A percentile compares a stretch with the other conserved stretches of the same genome.
These are phyloP conservation scores for Cheilosia variabilis DNA, from an alignment of 2,888 invertebrate genomes.

Conservation along the genomic window DNA sequence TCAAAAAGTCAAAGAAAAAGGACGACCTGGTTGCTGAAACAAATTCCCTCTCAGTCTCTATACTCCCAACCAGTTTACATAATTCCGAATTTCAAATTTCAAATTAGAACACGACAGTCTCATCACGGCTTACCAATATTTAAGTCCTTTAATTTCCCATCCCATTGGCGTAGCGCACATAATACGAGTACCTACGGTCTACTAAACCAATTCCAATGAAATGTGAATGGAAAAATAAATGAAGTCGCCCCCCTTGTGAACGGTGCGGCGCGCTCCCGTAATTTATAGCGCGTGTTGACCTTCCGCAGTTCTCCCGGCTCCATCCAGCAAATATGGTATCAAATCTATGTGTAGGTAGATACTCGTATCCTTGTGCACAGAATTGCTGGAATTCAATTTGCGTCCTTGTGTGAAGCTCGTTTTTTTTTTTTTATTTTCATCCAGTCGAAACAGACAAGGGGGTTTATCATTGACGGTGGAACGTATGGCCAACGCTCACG, in stretches of 20 bases:
- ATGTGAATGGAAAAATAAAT: conserved; percentile 11
- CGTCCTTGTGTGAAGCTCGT: conserved; percentile 65
- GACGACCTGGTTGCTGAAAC: no score
- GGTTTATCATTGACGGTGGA: conserved; percentile 42
- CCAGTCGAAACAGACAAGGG: conserved; percentile 60
- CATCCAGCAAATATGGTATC: conserved; percentile 19
- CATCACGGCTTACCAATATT: not conserved
- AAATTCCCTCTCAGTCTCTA: no score
- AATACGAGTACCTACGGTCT: not conserved
- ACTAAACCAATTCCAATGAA: conserved; percentile 8
- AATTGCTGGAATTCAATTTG: conserved; percentile 67
- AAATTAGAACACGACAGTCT: not conserved
- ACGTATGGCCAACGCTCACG: conserved; percentile 9
- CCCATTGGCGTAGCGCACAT: not conserved
- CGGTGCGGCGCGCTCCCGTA: not conserved
- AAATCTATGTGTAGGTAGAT: conserved; percentile 51
- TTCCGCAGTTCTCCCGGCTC: conserved; percentile 41
- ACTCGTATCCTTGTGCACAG: conserved; percentile 46
- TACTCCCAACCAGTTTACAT: no score
- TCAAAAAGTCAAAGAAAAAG: no score
- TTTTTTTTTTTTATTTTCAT: conserved; percentile 16
- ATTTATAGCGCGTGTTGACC: conserved; percentile 66
- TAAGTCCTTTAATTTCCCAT: conserved; percentile 2
- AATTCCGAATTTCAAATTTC: not conserved
- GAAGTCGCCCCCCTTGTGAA: not conserved